Base-by-base conservation (phyloP, 92 coral and sea anemone genomes). In the Diadumene lineata region DNA sequence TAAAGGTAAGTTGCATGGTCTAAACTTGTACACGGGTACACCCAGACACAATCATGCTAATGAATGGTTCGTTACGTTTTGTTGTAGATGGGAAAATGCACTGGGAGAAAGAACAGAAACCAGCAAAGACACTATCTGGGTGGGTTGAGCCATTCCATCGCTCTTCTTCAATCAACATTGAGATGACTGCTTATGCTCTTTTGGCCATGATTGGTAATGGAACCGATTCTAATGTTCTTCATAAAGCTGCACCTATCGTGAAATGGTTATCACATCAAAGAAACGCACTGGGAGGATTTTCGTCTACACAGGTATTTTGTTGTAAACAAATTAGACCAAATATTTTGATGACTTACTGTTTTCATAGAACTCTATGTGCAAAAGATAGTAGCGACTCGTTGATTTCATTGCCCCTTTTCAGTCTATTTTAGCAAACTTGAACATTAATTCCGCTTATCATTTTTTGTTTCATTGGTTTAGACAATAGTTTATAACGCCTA, bases 251-350 rank as follows among this genome's bases (percentile, higher is more conserved):
- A 55, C 57, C 16, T 78, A 60, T 21, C 30, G 72, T 21, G 34
- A 21, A 18, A 70, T 51, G 55, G 74, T 31, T 44, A 34, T 68
- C 97, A 2, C 81, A 89, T 70, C 98, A 93, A 60, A 77, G 98
- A 34, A 93, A 93, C 69, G 85, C 94, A 0, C 81, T 77, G 34
- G 98, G 98, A 32, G 98, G 98, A 22, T 91, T 93, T 57, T 77
- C 92, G 4, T 93, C 98, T 30, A 93, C 98, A 23, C 98, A 93
- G 90, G 98, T 93, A 63, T 66, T 38, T n/a, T n/a, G n/a, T n/a
- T n/a, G n/a, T n/a, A n/a, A n/a, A n/a, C n/a, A n/a, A n/a, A n/a
- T n/a, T n/a, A n/a, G n/a, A n/a, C 48, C 48, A 38, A 13, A 4
- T 38, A 6, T 38, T 38, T 38, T 38, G 48, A 38, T 4, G 6